Conservation (phyloP, 2,888 invertebrate species). For the Fragum fragum region DNA sequence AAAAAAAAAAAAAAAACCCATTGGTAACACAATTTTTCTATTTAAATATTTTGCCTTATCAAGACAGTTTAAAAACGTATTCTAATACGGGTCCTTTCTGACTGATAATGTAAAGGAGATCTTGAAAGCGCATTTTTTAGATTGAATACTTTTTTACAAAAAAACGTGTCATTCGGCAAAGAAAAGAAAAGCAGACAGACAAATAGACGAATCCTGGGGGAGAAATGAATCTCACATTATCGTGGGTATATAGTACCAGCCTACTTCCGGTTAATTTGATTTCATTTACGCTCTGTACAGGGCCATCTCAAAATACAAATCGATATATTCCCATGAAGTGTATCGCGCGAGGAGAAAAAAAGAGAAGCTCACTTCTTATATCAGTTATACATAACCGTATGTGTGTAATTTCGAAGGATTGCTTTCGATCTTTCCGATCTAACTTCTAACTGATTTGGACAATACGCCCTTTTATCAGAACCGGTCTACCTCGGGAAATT, state of each 20-base stretch:
- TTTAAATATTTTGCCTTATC: too few relatives aligned
- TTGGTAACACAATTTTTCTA: too few relatives aligned
- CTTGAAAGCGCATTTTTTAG: too few relatives aligned
- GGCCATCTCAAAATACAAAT: slow-evolving; percentile 31
- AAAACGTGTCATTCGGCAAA: too few relatives aligned
- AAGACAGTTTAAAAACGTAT: too few relatives aligned
- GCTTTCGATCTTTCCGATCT: background rate
- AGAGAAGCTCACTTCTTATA: slow-evolving; percentile 8
- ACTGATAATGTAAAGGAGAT: too few relatives aligned
- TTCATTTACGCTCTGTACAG: slow-evolving; percentile 5
- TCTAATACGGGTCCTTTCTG: too few relatives aligned
- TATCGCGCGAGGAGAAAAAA: slow-evolving; percentile 4
- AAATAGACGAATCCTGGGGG: too few relatives aligned
- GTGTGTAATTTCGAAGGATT: background rate
- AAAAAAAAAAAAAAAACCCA: too few relatives aligned
- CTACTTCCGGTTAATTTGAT: slow-evolving; percentile 16
- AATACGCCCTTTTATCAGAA: background rate
- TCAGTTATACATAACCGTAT: background rate
- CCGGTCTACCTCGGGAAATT: slow-evolving; percentile 23
- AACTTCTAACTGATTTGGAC: background rate
- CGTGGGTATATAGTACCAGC: background rate
- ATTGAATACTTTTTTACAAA: too few relatives aligned
- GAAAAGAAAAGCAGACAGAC: too few relatives aligned
- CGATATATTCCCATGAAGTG: slow-evolving; percentile 27
- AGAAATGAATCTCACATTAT: background rate